Base-by-base conservation (phyloP, 2,113 vertebrate genomes). In the Engraulis encrasicolus region DNA sequence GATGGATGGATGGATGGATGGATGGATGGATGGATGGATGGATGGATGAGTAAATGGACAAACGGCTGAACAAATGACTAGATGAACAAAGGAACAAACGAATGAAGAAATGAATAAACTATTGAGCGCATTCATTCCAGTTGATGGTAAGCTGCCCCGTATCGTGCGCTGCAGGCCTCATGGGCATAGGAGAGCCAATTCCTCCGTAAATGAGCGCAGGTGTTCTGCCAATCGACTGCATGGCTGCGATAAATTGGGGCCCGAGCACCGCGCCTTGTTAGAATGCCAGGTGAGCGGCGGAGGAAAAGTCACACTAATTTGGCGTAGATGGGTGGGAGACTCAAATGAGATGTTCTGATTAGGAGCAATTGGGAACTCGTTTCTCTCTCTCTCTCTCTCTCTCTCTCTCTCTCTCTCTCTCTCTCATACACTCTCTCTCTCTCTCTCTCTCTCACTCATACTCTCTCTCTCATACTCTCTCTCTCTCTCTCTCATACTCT, bases 11-110 rank as follows among this genome's bases (percentile, higher is more conserved):
- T n/a, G n/a, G n/a, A 58, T 23, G 49, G 40, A 84, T 80, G 38
- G 20, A 82, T 85, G 38, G 17, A 74, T 74, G 66, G 34, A 74
- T 34, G 12, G 17, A 74, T 37, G 17, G 50, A 48, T 74, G 40
- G 9, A 45, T 45, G 40, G 9, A 45, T 45, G 40, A 45, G 40
- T 45, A 45, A n/a, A n/a, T n/a, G n/a, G n/a, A n/a, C n/a, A n/a
- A n/a, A n/a, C n/a, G n/a, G n/a, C n/a, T n/a, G n/a, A n/a, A n/a
- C n/a, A n/a, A n/a, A n/a, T n/a, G n/a, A n/a, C n/a, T n/a, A n/a
- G n/a, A n/a, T n/a, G n/a, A n/a, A n/a, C n/a, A n/a, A n/a, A n/a
- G n/a, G n/a, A n/a, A n/a, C n/a, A n/a, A n/a, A n/a, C n/a, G n/a
- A n/a, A n/a, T n/a, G n/a, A n/a, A n/a, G n/a, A n/a, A n/a, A n/a